phyloP scores from a whole-genome alignment of 2,797 vertebrate species.

The Octomys mimax region DNA sequence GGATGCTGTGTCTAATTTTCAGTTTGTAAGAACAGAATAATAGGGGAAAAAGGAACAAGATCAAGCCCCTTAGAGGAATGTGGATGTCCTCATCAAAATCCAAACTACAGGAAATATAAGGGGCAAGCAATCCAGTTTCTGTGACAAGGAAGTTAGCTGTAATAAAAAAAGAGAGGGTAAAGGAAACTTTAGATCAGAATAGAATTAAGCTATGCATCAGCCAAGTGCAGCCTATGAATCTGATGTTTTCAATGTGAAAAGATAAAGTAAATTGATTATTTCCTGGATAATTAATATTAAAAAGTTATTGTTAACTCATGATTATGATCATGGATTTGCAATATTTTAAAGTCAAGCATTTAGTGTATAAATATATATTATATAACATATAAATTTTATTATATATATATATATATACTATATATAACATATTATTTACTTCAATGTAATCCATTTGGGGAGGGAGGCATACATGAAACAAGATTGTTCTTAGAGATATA shows the following conservation, averaged over 20 bases:
- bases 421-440: not conserved
- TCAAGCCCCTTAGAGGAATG: not conserved
- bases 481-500: not conserved
- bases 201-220: not conserved
- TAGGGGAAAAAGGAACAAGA: not conserved
- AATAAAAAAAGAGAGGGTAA: not conserved
- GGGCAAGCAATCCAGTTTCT: not conserved
- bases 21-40: not conserved
- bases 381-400: not conserved
- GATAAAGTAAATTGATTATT: constrained; percentile 8
- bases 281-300: not conserved
- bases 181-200: not conserved
- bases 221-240: not conserved
- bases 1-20: not conserved
- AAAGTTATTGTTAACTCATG: constrained; percentile 18
- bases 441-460: constrained; percentile 28
- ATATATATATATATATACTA: not conserved
- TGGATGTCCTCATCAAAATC: not conserved
- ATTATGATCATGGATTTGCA: not conserved
- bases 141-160: not conserved
- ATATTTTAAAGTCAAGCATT: constrained; percentile 23
- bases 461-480: not conserved
- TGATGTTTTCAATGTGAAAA: not conserved
- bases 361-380: not conserved
- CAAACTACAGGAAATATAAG: not conserved